These are phyloP conservation scores for Linnaemya vulpina DNA, from an alignment of 2,888 invertebrate genomes.

Conservation along the genomic window DNA sequence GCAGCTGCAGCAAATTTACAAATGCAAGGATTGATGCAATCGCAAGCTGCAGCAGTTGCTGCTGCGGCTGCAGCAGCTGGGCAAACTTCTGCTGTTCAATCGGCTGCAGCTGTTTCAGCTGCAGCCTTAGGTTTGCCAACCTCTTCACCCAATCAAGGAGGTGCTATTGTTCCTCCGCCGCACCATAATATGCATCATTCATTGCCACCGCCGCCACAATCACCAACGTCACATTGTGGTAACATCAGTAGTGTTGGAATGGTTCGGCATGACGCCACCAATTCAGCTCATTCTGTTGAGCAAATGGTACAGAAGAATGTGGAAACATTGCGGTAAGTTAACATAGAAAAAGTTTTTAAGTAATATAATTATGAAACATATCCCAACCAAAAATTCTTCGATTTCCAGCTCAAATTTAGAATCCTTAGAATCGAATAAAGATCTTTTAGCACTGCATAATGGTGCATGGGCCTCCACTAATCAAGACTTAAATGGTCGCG, in stretches of 20 bases:
- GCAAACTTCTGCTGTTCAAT: conserved; percentile 59
- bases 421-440: conserved; percentile 85
- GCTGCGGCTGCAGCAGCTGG: conserved; percentile 76
- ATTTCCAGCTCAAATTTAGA: conserved; percentile 80
- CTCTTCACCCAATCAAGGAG: conserved; percentile 55
- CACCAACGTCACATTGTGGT: conserved; percentile 75
- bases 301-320: conserved; percentile 80
- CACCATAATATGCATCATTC: conserved; percentile 73
- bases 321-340: conserved; percentile 79
- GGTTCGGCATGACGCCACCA: conserved; percentile 70
- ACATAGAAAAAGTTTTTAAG: background rate
- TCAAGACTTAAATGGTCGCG: conserved; percentile 76
- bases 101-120: conserved; percentile 70
- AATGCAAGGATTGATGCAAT: conserved; percentile 80
- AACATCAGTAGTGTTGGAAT: conserved; percentile 48
- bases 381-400: no score
- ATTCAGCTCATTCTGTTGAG: conserved; percentile 78
- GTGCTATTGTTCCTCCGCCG: conserved; percentile 40
- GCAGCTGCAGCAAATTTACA: conserved; percentile 80
- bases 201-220: conserved; percentile 77
- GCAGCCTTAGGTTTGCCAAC: conserved; percentile 62
- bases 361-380: background rate
- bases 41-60: conserved; percentile 79
- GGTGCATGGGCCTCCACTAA: conserved; percentile 85
- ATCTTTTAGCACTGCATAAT: conserved; percentile 87